A percentile compares a stretch with the other conserved stretches of the same genome.
Evolutionary conservation across 2,797 vertebrate species (phyloP).

Genomic region (Scyliorhinus canicula): DNA sequence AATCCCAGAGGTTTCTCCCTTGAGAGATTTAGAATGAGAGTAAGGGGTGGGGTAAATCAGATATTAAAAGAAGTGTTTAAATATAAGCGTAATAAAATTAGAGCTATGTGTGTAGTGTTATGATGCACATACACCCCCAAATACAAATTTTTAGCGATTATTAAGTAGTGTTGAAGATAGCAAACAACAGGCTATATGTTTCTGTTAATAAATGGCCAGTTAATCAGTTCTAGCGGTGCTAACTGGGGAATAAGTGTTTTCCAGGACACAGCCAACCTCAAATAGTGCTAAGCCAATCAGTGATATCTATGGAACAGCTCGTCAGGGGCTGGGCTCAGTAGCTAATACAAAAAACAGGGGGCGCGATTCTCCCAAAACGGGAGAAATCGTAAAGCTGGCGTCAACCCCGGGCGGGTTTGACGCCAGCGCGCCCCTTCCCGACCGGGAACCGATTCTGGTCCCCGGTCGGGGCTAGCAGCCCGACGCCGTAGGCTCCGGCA

Average conservation of each 20-base stretch:
- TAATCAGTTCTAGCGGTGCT: not conserved
- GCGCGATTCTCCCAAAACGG: no score
- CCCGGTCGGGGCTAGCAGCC: no score
- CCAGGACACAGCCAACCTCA: not conserved
- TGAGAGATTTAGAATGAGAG: conserved; percentile 16
- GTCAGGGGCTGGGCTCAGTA: not conserved
- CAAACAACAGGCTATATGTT: not conserved
- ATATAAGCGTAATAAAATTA: not conserved
- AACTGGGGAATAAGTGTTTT: not conserved
- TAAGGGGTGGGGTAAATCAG: not conserved
- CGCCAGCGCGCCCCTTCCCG: no score
- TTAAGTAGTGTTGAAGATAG: not conserved
- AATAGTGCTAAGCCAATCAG: not conserved
- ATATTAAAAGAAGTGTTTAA: not conserved
- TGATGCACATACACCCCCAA: not conserved
- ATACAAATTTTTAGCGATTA: not conserved
- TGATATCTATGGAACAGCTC: not conserved
- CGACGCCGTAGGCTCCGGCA: no score
- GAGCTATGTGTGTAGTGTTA: not conserved
- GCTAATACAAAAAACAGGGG: not conserved
- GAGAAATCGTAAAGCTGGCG: no score
- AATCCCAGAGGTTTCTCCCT: not conserved
- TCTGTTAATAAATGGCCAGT: not conserved
- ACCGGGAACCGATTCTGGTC: no score
- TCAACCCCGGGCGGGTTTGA: no score